Evolutionary conservation across 1,140 invertebrate genomes (phyloP).

Genomic region (Anastrepha obliqua): DNA sequence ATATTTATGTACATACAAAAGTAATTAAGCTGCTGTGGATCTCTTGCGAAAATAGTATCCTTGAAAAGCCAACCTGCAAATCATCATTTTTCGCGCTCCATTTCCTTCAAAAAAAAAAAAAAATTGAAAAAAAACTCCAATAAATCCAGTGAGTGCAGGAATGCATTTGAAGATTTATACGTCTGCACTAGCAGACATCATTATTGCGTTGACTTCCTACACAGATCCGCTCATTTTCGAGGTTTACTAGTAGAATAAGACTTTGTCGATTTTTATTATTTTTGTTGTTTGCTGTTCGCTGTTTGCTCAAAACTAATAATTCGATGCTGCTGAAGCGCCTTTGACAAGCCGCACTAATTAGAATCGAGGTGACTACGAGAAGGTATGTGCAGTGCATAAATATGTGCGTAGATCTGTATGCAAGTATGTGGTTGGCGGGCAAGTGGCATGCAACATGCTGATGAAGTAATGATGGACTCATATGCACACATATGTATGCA

Average conservation of each 20-base stretch:
- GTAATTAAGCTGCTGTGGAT: neutral
- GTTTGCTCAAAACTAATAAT: conserved; percentile 43
- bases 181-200: conserved; percentile 46
- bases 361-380: conserved; percentile 39
- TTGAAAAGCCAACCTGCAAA: conserved; percentile 40
- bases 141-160: neutral
- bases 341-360: conserved; percentile 38
- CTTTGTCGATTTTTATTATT: neutral
- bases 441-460: conserved; percentile 25
- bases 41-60: conserved; percentile 5
- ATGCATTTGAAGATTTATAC: conserved; percentile 18
- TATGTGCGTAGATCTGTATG: neutral
- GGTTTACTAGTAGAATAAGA: too few relatives aligned
- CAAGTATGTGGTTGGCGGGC: neutral
- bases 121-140: neutral
- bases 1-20: neutral
- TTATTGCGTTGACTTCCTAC: conserved; percentile 41
- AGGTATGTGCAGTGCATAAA: neutral
- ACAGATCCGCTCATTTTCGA: neutral
- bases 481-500: neutral
- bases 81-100: conserved; percentile 45
- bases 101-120: neutral
- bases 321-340: neutral
- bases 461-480: conserved; percentile 17
- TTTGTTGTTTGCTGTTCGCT: conserved; percentile 8